These are phyloP conservation scores for Columba janthina DNA, from an alignment of 2,113 vertebrate genomes.

Conservation along the genomic window DNA sequence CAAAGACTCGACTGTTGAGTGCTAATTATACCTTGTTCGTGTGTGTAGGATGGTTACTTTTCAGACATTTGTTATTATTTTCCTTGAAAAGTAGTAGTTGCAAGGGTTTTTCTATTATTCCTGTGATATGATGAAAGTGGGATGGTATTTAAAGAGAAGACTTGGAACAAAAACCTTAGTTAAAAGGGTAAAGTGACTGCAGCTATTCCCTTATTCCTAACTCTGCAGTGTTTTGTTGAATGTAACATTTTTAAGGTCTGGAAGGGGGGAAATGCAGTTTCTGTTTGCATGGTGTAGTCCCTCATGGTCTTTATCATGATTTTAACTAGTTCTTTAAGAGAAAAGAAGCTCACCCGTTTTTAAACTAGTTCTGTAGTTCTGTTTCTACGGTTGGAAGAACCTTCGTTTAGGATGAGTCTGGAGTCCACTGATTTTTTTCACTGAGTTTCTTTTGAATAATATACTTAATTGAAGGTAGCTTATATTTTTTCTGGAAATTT, in stretches of 20 bases:
- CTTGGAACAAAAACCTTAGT: not conserved
- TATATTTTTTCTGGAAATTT: not conserved
- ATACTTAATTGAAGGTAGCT: not conserved
- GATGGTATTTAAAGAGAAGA: not conserved
- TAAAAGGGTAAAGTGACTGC: not conserved
- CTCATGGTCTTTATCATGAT: not conserved
- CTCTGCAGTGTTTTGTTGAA: not conserved
- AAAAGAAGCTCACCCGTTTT: not conserved
- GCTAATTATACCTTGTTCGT: not conserved
- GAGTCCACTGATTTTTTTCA: not conserved
- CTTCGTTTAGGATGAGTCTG: not conserved
- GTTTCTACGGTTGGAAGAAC: not conserved
- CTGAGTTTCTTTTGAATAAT: not conserved
- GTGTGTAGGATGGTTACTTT: not conserved
- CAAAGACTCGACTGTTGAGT: not conserved
- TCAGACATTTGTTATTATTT: not conserved
- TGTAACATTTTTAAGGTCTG: not conserved
- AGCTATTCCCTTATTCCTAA: not conserved
- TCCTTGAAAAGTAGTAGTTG: not conserved
- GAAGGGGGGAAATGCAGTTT: not conserved
- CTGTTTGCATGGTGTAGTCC: not conserved
- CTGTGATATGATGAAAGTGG: not conserved
- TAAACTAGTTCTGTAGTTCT: not conserved
- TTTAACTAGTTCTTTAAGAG: not conserved
- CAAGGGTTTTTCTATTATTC: not conserved